A percentile compares a stretch with the other conserved stretches of the same genome.
Evolutionary conservation across 2,113 vertebrate genomes (phyloP).

Genomic region (Orcinus orca): DNA sequence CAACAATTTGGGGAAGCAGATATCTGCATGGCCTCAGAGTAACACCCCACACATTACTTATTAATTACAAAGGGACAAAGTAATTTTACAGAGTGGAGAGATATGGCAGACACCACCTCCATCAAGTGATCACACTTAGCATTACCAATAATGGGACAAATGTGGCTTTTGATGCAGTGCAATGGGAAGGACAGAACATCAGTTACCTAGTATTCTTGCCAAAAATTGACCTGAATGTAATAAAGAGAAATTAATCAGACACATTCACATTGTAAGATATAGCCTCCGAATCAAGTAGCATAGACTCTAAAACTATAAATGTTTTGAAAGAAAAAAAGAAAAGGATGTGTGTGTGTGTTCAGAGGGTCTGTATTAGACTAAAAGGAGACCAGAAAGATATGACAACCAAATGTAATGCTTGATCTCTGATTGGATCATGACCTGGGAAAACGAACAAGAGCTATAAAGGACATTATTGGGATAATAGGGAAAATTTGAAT

Average conservation of each 20-base stretch:
- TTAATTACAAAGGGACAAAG: conserved; percentile 46
- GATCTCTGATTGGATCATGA: background rate
- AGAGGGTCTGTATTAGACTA: background rate
- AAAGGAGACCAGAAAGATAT: conserved; percentile 30
- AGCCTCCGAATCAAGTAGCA: background rate
- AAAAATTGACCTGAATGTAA: conserved; percentile 18
- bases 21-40: background rate
- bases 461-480: background rate
- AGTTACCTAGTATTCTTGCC: background rate
- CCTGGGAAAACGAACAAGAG: background rate
- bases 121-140: conserved; percentile 18
- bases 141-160: background rate
- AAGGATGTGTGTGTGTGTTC: background rate
- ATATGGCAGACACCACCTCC: background rate
- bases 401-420: background rate
- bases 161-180: background rate
- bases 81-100: conserved; percentile 3
- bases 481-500: conserved; percentile 3
- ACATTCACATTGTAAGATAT: background rate
- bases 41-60: conserved; percentile 25
- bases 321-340: background rate
- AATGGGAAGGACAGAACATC: background rate
- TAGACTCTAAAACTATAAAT: background rate
- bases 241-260: conserved; percentile 37
- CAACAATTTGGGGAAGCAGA: conserved; percentile 44